Evolutionary conservation across 2,113 vertebrate species (phyloP), one percentile per base, ranked within the genome.

Genomic region (Melanocharis versteri): DNA sequence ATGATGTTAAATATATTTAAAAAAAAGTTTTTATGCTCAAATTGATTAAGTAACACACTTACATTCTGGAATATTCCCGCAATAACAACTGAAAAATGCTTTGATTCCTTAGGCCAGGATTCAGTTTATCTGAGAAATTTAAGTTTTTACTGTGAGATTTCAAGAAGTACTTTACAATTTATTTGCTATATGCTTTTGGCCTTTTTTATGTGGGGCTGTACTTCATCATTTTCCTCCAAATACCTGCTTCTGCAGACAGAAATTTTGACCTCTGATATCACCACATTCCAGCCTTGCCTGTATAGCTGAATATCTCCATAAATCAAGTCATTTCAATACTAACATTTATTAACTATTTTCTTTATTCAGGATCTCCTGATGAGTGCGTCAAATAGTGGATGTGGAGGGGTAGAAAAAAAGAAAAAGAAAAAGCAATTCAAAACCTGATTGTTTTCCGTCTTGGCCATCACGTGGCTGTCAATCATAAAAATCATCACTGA

Each of bases 241-340:
- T 93, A 94, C 37, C 64, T 96, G 77, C 58, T 95, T 83, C 68
- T 91, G 83, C 73, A 97, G 92, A 94, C 48, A 94, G 51, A 96
- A 75, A 96, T 85, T 76, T 90, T 96, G 87, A 97, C 97, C 91
- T 96, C 86, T 97, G 89, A 96, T 94, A 95, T 79, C 72, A 97
- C 54, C 47, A 91, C 83, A 97, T 97, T 96, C 90, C 91, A 95
- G 37, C 58, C 61, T 94, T 94, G 82, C n/a, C 70, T 88, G 28
- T 79, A 87, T 78, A 94, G 64, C 31, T 87, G 50, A 47, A 60
- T 71, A 94, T 83, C 70, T 79, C 76, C 83, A 95, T 93, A 98
- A 96, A 96, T 97, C 93, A 96, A 95, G 33, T 75, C 26, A 81
- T 84, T 96, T 94, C 77, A 96, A 82, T 85, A 57, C 45, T 77